Evolutionary conservation across 2,888 invertebrate genomes (phyloP), one percentile per base, ranked within the genome.

Genomic region (Tanypteryx hageni): DNA sequence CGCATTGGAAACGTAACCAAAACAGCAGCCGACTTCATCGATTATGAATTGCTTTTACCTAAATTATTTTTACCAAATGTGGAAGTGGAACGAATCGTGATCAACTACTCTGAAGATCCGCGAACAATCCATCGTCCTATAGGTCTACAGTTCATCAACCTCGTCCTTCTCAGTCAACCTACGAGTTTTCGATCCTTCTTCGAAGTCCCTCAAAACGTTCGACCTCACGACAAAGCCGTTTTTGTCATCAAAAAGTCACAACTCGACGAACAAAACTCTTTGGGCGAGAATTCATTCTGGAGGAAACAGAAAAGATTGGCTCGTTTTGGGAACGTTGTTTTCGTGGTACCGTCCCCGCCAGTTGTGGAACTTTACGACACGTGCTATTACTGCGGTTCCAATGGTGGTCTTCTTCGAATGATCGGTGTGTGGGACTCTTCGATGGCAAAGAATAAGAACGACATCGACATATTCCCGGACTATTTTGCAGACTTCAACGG

Each of bases 401-500:
- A 44, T 2, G 18, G 11, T 2, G 89, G 89, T n/a, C 16, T 8
- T 1, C 64, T 89, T 8, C 27, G 68, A 1, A 11, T 18, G 1
- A 64, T 64, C 14, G 89, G 31, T 11, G 22, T 44, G 64, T 44
- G 44, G 44, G 44, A 44, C 44, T 44, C 44, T 44, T 44, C 44
- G 44, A 44, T 5, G 44, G 44, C 3, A 44, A 5, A 44, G 44
- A 44, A 44, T 44, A 18, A 27, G n/a, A 44, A 61, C 31, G 44
- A 64, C 13, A 16, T 18, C n/a, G 9, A 89, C 61, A 89, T 89
- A 44, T 89, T 89, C 44, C 68, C 44, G 9, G 68, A 68, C 58
- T 44, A 89, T 44, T 89, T 44, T 16, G 44, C n/a, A 27, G 89
- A 89, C 56, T 89, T 89, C 16, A 89, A 89, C 16, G 89, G 89